Conservation (phyloP, 2,888 invertebrate species). For the Drosophila macrospina region DNA sequence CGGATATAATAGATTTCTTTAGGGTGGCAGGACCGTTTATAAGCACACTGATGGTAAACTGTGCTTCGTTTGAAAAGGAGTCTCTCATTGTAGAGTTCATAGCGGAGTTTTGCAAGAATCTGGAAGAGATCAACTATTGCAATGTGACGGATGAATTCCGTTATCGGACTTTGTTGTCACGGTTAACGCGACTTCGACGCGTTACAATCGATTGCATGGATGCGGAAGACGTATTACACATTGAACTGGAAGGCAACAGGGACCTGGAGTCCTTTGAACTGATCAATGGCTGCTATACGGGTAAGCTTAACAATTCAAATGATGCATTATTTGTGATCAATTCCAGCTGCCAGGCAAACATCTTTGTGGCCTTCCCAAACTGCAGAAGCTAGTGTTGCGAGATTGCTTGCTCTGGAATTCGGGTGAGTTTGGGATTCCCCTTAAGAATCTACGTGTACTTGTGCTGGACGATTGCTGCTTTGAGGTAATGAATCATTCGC, state of each 20-base stretch:
- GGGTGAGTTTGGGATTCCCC: slow-evolving; percentile 64
- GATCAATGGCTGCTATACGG: slow-evolving; percentile 68
- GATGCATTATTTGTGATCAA: background rate
- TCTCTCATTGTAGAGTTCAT: slow-evolving; percentile 68
- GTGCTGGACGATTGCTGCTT: slow-evolving; percentile 71
- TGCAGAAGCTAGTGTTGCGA: slow-evolving; percentile 53
- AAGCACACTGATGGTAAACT: slow-evolving; percentile 41
- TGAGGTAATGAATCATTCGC: slow-evolving; percentile 65
- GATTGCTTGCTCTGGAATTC: slow-evolving; percentile 72
- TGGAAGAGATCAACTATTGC: slow-evolving; percentile 55
- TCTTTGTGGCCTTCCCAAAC: slow-evolving; percentile 59
- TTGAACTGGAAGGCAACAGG: slow-evolving; percentile 54
- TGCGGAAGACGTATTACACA: slow-evolving; percentile 62
- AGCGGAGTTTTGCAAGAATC: slow-evolving; percentile 58
- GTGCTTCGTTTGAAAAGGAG: slow-evolving; percentile 60
- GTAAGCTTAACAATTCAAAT: slow-evolving; percentile 23
- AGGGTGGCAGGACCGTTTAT: slow-evolving; percentile 60
- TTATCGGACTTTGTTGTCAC: slow-evolving; percentile 47
- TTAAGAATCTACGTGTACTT: slow-evolving; percentile 43
- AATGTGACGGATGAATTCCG: slow-evolving; percentile 70
- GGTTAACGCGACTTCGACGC: slow-evolving; percentile 43
- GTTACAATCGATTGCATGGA: slow-evolving; percentile 64
- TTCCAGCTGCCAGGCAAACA: slow-evolving; percentile 52
- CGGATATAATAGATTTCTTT: slow-evolving; percentile 65
- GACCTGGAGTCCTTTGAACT: slow-evolving; percentile 62